Conservation (phyloP, 2,113 vertebrate species). For the Mesembrinibis cayennensis region DNA sequence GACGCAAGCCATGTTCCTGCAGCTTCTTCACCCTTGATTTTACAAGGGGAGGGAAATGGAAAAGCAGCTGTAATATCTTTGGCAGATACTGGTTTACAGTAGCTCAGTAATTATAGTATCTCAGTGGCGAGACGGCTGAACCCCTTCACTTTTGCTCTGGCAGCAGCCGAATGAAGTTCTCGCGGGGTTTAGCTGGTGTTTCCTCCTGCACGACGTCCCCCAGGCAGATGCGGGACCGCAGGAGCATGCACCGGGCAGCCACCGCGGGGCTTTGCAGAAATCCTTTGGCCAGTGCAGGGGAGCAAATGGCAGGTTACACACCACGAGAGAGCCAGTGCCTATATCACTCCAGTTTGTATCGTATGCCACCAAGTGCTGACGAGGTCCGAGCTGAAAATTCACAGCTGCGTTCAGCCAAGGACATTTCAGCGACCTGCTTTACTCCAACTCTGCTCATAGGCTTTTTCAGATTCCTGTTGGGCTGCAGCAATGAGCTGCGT, state of each 20-base stretch:
- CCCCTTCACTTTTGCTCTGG: not conserved
- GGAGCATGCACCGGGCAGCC: not conserved
- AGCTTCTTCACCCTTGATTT: constrained; percentile 34
- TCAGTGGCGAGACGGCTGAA: not conserved
- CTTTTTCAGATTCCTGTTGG: not conserved
- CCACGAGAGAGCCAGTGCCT: fast-evolving
- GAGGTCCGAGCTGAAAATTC: not conserved
- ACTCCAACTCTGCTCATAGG: not conserved
- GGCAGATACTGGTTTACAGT: constrained; percentile 21
- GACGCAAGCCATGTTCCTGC: not conserved
- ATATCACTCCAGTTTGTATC: not conserved
- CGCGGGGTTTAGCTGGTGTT: not conserved
- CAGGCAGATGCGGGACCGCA: fast-evolving
- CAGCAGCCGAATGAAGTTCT: not conserved
- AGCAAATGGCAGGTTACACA: not conserved
- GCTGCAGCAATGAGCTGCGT: not conserved
- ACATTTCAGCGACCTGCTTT: not conserved
- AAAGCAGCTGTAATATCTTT: constrained; percentile 34
- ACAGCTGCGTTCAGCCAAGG: not conserved
- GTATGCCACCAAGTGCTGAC: not conserved
- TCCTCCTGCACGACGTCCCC: fast-evolving
- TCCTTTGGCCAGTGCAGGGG: no score
- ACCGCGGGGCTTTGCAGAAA: not conserved
- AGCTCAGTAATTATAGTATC: not conserved
- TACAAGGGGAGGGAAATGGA: not conserved